These are phyloP conservation scores for Crotalus tigris DNA, from an alignment of 2,113 vertebrate species.

Conservation along the genomic window DNA sequence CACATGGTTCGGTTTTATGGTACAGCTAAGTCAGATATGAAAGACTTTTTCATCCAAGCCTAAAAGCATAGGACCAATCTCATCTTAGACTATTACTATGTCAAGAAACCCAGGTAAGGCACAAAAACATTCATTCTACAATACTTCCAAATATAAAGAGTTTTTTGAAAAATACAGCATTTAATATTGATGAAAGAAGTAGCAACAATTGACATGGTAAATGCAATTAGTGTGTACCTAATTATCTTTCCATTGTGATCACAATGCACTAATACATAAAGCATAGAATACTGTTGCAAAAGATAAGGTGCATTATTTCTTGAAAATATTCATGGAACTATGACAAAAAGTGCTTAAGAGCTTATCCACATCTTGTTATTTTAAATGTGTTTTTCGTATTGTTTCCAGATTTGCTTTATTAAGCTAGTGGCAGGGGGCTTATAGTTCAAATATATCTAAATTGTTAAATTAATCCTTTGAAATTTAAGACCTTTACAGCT, in stretches of 20 bases:
- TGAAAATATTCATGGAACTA: not conserved
- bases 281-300: not conserved
- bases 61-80: not conserved
- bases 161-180: not conserved
- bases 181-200: not conserved
- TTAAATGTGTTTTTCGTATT: conserved; percentile 5
- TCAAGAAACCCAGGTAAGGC: not conserved
- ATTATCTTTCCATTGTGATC: not conserved
- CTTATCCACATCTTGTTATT: not conserved
- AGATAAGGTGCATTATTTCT: not conserved
- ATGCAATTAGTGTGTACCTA: not conserved
- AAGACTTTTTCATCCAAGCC: not conserved
- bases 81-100: not conserved
- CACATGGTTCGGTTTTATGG: not conserved
- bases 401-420: conserved; percentile 13
- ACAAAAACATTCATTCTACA: not conserved
- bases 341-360: not conserved
- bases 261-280: conserved; percentile 23
- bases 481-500: conserved; percentile 6
- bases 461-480: conserved; percentile 1
- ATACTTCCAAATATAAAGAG: not conserved
- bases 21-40: not conserved
- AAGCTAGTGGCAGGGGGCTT: not conserved
- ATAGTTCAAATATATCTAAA: not conserved
- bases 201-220: not conserved